Evolutionary conservation across 2,113 vertebrate genomes (phyloP), one percentile per base, ranked within the genome.

Genomic region (Pycnonotus jocosus): DNA sequence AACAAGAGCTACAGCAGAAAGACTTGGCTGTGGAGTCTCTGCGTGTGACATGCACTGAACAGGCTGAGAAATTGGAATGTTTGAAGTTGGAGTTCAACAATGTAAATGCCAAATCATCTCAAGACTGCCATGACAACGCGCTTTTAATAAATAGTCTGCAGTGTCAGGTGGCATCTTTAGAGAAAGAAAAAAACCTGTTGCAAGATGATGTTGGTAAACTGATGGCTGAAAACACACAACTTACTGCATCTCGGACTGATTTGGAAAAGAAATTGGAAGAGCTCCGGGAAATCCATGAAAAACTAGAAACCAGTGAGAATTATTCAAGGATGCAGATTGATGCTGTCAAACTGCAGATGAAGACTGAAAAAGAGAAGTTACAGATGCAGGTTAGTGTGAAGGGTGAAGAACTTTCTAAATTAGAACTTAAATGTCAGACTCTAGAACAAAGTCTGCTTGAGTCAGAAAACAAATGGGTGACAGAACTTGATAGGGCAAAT

Each of bases 371-470:
- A 92, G 97, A 98, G 92, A 98, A 95, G 92, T 98, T 99, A 40
- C 98, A 98, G 96, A 97, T 96, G 78, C 95, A 99, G 99, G 99
- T 99, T 98, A 98, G 99, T 99, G 98, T 88, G 77, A 98, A 98
- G 97, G 95, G 97, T 87, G 96, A 98, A 97, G 98, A 98, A 68
- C 90, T 98, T 73, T 96, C 76, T 95, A 91, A 92, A 80, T 97
- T 99, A 91, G 97, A 97, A 91, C 93, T 97, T 91, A 98, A 97
- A 90, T 60, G 98, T 96, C 77, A 97, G 62, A 98, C 96, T 91
- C 71, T 98, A 97, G 98, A 98, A 54, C 97, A 97, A 53, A 97
- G 87, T 90, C 97, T 99, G 7, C 97, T 98, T 86, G 98, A 98
- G 77, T 98, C 98, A 95, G 98, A 99, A 97, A 98, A 96, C 57